Conservation (phyloP, 2,888 invertebrate genomes). For the Phortica okadai region DNA sequence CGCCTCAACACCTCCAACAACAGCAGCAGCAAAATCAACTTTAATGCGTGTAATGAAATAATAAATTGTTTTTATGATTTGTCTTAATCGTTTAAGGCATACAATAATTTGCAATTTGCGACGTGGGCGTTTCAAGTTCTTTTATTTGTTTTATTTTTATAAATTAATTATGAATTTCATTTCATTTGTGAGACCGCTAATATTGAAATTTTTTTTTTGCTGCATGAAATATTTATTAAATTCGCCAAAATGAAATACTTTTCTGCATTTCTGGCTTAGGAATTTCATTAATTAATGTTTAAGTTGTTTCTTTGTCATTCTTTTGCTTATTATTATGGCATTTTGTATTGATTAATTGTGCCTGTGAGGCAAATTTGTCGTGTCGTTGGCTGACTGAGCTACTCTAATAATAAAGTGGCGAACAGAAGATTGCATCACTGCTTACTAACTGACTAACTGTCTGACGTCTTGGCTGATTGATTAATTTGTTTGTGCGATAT, state of each 20-base stretch:
- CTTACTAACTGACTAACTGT: not conserved
- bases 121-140: not conserved
- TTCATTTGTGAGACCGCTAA: no score
- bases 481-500: not conserved
- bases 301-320: not conserved
- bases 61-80: not conserved
- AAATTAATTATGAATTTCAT: no score
- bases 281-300: not conserved
- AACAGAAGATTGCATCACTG: not conserved
- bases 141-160: not conserved
- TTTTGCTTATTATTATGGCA: not conserved
- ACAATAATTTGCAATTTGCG: no score
- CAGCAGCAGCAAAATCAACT: not conserved
- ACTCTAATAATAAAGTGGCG: not conserved
- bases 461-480: not conserved
- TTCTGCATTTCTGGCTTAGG: not conserved
- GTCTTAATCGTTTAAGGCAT: not conserved
- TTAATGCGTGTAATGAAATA: slow-evolving; percentile 2
- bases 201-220: not conserved
- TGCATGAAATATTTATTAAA: not conserved
- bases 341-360: not conserved
- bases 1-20: not conserved
- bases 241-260: not conserved
- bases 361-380: not conserved
- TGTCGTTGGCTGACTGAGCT: not conserved